A percentile compares a stretch with the other conserved stretches of the same genome.
phyloP scores from a whole-genome alignment of 1,140 invertebrate species.

The Triops longicaudatus region DNA sequence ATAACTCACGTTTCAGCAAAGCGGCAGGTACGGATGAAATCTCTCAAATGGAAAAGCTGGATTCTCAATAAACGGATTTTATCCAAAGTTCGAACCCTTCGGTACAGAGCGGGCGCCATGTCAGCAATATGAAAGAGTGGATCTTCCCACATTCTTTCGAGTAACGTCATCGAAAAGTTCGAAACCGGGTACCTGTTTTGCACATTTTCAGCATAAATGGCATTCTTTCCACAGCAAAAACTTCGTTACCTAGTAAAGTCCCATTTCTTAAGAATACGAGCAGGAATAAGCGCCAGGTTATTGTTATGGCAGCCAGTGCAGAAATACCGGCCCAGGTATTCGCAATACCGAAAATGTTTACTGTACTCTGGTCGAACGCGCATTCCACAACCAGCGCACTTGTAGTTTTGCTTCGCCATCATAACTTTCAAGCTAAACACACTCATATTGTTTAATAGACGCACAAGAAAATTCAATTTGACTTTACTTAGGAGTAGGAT shows the following conservation, averaged over 20 bases:
- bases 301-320: constrained; percentile 81
- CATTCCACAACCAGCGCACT: constrained; percentile 79
- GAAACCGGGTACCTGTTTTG: constrained; percentile 60
- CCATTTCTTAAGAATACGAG: constrained; percentile 64
- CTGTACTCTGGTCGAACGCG: constrained; percentile 62
- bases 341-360: constrained; percentile 66
- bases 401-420: constrained; percentile 66
- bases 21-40: constrained; percentile 58
- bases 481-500: constrained; percentile 57
- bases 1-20: constrained; percentile 51
- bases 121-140: constrained; percentile 67
- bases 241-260: constrained; percentile 53
- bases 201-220: background rate
- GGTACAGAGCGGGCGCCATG: constrained; percentile 58
- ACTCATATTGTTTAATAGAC: constrained; percentile 17
- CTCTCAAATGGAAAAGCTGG: constrained; percentile 58
- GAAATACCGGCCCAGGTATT: constrained; percentile 79
- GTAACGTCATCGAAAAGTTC: constrained; percentile 65
- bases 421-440: constrained; percentile 49
- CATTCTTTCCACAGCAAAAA: constrained; percentile 2
- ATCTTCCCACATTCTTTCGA: constrained; percentile 67
- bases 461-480: background rate
- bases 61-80: constrained; percentile 49
- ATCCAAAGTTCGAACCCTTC: constrained; percentile 52
- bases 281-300: constrained; percentile 64